Base-by-base conservation (phyloP, 2,797 vertebrate genomes). In the Limosa lapponica region DNA sequence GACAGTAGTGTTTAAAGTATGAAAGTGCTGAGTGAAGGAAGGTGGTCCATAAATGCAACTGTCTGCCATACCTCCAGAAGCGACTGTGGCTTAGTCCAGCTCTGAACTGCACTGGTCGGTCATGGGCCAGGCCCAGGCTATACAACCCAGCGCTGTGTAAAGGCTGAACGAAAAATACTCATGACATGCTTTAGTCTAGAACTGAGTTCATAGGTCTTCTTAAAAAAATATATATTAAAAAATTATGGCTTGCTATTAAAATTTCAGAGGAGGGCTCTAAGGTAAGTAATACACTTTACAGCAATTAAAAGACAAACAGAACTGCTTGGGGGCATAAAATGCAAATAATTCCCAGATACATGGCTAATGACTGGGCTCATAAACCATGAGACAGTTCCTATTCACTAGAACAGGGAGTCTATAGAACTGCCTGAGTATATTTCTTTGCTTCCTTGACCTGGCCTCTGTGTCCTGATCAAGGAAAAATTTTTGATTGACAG, bases 381-480 rank as follows among this genome's bases (percentile, higher is more conserved):
- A 70, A 82, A 65, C 34, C 10, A n/a, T 37, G 37, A 67, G 24
- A 27, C 20, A 18, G 20, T 34, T 72, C 32, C 9, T 55, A 15
- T 62, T 61, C 39, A 49, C 11, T 43, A 43, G n/a, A 62, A 66
- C 15, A 61, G 13, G 6, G 19, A 89, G 7, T 28, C 15, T 70
- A 18, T 19, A 69, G 64, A 66, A 34, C 10, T 62, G 8, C 8
- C 39, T 46, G 9, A 58, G 11, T 34, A 12, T 48, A 24, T 51
- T 67, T 73, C 25, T 71, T 62, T 89, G 39, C 22, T 89, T 75
- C n/a, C n/a, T 94, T 93, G 51, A 62, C 58, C 43, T 82, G 74
- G 16, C 25, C 15, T 70, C 39, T 48, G 32, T 78, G 41, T 87
- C 27, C 36, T 39, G 43, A 84, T 59, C 43, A 85, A 80, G 55